A percentile compares a stretch with the other conserved stretches of the same genome.
Evolutionary conservation across 2,888 invertebrate genomes (phyloP).

Genomic region (Andrena bucephala): DNA sequence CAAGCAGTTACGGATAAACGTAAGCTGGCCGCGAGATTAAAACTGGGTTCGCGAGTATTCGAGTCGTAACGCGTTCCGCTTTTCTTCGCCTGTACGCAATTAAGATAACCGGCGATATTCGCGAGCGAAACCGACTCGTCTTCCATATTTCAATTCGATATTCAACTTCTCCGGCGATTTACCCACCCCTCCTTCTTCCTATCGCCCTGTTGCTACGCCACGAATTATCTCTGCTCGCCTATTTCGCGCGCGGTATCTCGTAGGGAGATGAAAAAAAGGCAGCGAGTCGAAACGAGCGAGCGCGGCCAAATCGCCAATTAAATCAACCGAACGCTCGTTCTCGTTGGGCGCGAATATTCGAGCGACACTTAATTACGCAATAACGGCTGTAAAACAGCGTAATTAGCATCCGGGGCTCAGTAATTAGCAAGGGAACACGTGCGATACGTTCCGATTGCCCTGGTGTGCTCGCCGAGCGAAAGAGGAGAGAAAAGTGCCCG

Average conservation of each 20-base stretch:
- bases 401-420: slow-evolving; percentile 42
- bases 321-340: slow-evolving; percentile 32
- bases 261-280: neutral
- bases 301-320: slow-evolving; percentile 26
- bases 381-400: slow-evolving; percentile 45
- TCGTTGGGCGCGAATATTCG: slow-evolving; percentile 31
- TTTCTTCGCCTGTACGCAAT: slow-evolving; percentile 12
- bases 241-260: neutral
- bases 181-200: neutral
- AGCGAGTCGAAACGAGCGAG: slow-evolving; percentile 17
- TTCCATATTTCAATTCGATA: neutral
- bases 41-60: slow-evolving; percentile 24
- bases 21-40: slow-evolving; percentile 37
- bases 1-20: slow-evolving; percentile 50
- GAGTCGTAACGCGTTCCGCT: slow-evolving; percentile 20
- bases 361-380: slow-evolving; percentile 43
- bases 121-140: neutral
- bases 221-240: neutral
- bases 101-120: slow-evolving; percentile 30
- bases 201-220: neutral
- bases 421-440: slow-evolving; percentile 46
- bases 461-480: slow-evolving; percentile 9
- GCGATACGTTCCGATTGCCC: slow-evolving; percentile 36
- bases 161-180: neutral
- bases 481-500: slow-evolving; percentile 18